Evolutionary conservation across 2,113 vertebrate species (phyloP), one percentile per base, ranked within the genome.

Genomic region (Thermophis baileyi): DNA sequence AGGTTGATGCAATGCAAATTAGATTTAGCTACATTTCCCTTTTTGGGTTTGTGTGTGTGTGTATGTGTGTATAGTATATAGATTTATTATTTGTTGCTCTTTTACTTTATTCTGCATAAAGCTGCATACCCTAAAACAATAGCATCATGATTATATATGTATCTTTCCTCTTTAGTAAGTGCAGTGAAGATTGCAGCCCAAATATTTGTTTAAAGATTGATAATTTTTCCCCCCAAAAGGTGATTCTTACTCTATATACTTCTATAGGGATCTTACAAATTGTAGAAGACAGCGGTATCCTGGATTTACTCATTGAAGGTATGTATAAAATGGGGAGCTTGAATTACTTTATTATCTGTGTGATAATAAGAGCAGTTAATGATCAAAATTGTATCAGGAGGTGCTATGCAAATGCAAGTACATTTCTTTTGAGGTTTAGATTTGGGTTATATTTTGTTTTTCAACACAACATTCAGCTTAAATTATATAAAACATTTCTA

Each of bases 271-370:
- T 98, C 96, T 97, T 99, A 95, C 97, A 97, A 91, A 97, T 89
- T 20, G 93, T 97, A 93, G 98, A 98, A 96, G 98, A 99, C 91
- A 95, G 95, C 16, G 87, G 96, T 69, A 93, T 97, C 87, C 95
- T 98, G 96, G 98, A 98, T 40, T 98, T 98, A 0, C 96, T 97
- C 7, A 95, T 97, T 92, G 98, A 99, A 98, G 98, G 99, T 99
- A 95, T 98, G 97, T 88, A 25, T 51, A 63, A 93, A 87, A 44
- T 92, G 25, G 40, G 74, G 30, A 14, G 10, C 92, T 54, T 86
- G 6, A 40, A 60, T 91, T 69, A 1, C 24, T 44, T 44, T 40
- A 9, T 91, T 81, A 7, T 81, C 74, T 81, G 74, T 91, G 53
- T 92, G 47, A n/a, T 50, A 55, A 27, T 27, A 81, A 44, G 6